phyloP scores from a whole-genome alignment of 2,113 vertebrate species.

The Barnardius zonarius region DNA sequence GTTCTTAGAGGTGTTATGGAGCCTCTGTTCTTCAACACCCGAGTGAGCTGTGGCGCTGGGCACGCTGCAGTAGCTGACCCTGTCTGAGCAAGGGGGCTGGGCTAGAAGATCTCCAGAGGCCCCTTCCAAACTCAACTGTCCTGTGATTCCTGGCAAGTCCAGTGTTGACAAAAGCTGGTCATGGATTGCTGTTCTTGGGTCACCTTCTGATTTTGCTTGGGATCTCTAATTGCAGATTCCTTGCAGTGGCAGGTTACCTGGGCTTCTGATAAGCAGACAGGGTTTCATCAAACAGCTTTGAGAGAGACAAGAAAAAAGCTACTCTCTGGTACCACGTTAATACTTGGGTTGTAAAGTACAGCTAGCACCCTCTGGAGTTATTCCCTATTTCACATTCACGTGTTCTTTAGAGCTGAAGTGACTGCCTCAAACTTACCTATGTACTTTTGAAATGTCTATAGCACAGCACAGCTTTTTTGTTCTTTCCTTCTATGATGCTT shows the following conservation, averaged over 20 bases:
- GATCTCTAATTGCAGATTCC: not conserved
- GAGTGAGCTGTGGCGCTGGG: not conserved
- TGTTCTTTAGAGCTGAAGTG: not conserved
- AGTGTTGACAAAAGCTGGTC: not conserved
- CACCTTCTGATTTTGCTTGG: not conserved
- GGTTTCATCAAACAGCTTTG: not conserved
- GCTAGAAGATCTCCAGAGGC: not conserved
- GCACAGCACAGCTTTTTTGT: not conserved
- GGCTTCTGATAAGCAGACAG: not conserved
- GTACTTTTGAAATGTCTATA: not conserved
- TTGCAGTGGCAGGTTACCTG: not conserved
- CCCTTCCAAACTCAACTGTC: not conserved
- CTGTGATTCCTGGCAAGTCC: not conserved
- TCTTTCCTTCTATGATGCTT: not conserved
- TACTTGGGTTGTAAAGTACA: not conserved
- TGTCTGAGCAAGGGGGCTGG: not conserved
- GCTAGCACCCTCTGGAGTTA: not conserved
- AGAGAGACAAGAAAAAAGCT: not conserved
- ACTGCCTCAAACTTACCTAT: not conserved
- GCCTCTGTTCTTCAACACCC: not conserved
- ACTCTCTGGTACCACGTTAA: not conserved
- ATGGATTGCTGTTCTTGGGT: not conserved
- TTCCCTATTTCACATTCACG: not conserved
- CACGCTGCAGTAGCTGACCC: not conserved
- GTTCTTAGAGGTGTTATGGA: not conserved